These are phyloP conservation scores for Leptinotarsa juncta DNA, from an alignment of 2,888 invertebrate genomes.

Conservation along the genomic window DNA sequence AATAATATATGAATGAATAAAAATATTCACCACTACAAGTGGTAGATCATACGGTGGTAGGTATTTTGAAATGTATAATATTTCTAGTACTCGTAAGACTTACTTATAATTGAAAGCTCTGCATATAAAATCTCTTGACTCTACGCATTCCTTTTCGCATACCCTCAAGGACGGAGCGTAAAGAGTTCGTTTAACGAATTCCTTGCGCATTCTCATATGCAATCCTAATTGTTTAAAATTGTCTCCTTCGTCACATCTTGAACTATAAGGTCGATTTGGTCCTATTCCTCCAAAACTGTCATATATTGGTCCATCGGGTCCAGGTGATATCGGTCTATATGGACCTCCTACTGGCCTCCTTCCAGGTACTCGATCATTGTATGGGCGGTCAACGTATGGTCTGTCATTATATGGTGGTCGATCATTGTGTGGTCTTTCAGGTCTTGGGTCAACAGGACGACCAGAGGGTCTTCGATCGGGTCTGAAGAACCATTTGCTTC, in stretches of 20 bases:
- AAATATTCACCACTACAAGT: no score
- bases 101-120: constrained; percentile 89
- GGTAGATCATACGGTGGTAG: no score
- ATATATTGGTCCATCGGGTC: constrained; percentile 64
- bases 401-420: constrained; percentile 44
- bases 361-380: constrained; percentile 30
- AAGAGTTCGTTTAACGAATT: constrained; percentile 80
- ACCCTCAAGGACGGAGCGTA: constrained; percentile 80
- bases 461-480: constrained; percentile 59
- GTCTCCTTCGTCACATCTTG: constrained; percentile 82
- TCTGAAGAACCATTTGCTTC: constrained; percentile 60
- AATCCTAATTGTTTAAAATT: constrained; percentile 82
- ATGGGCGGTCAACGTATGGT: constrained; percentile 45
- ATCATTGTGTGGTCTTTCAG: constrained; percentile 40
- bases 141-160: constrained; percentile 87
- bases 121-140: constrained; percentile 85
- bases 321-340: constrained; percentile 60
- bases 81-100: constrained; percentile 27
- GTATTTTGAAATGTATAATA: not conserved
- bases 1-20: not conserved
- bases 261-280: constrained; percentile 63
- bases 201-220: constrained; percentile 81
- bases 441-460: constrained; percentile 51
- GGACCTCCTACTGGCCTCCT: constrained; percentile 40
- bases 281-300: constrained; percentile 62